phyloP scores from a whole-genome alignment of 2,113 vertebrate genomes.

The Ariopsis seemanni region DNA sequence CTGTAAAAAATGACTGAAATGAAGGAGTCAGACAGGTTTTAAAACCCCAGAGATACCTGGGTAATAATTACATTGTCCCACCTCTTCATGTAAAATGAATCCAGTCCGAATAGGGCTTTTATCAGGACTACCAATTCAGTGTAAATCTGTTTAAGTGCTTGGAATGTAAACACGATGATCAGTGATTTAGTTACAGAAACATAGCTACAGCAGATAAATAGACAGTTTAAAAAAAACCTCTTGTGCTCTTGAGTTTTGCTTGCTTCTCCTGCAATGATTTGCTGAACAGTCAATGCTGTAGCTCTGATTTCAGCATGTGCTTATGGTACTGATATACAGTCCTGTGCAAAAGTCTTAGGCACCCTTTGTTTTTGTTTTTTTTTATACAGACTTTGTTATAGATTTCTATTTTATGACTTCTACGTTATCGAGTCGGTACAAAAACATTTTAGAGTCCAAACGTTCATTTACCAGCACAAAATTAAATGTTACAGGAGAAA shows the following conservation, averaged over 20 bases:
- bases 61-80: not conserved
- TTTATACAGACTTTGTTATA: too few relatives aligned
- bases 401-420: too few relatives aligned
- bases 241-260: not conserved
- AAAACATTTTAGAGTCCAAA: too few relatives aligned
- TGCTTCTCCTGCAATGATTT: not conserved
- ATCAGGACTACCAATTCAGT: not conserved
- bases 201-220: too few relatives aligned
- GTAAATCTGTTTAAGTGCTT: not conserved
- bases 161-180: not conserved
- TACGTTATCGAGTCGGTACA: too few relatives aligned
- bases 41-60: not conserved
- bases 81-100: not conserved
- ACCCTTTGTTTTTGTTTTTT: too few relatives aligned
- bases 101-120: not conserved
- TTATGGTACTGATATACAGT: too few relatives aligned
- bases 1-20: not conserved
- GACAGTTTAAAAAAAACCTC: too few relatives aligned
- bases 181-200: not conserved
- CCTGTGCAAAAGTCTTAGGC: too few relatives aligned
- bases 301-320: not conserved
- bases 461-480: too few relatives aligned
- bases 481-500: too few relatives aligned
- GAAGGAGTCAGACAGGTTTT: not conserved
- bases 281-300: not conserved